These are phyloP conservation scores for Salminus brasiliensis DNA, from an alignment of 2,113 vertebrate genomes.

Conservation along the genomic window DNA sequence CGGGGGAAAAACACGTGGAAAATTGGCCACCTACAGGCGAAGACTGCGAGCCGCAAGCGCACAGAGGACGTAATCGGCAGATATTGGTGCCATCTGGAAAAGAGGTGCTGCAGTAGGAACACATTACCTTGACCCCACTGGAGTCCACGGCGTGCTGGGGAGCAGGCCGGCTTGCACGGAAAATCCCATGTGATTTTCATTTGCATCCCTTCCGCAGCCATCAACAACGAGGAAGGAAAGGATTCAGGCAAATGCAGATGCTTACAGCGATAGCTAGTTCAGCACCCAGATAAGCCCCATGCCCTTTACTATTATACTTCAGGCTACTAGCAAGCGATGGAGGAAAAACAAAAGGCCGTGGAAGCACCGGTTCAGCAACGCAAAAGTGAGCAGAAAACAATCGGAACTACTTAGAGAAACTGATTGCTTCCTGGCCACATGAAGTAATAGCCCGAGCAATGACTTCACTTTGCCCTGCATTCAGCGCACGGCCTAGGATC, in stretches of 20 bases:
- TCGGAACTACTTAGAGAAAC: background rate
- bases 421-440: background rate
- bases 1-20: background rate
- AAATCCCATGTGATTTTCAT: constrained; percentile 47
- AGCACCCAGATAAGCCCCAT: constrained; percentile 32
- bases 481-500: no score
- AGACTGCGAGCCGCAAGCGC: background rate
- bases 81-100: background rate
- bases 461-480: background rate
- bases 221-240: constrained; percentile 45
- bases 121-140: background rate
- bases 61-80: background rate
- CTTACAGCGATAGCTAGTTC: constrained; percentile 2
- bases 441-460: background rate
- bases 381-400: constrained; percentile 26
- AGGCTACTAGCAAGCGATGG: constrained; percentile 14
- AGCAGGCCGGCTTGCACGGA: constrained; percentile 12
- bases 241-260: constrained; percentile 51
- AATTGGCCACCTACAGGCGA: background rate
- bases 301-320: constrained; percentile 41
- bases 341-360: background rate
- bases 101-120: background rate
- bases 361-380: background rate
- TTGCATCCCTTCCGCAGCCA: constrained; percentile 44
- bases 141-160: constrained; percentile 1